Evolutionary conservation across 2,888 invertebrate species (phyloP), one percentile per base, ranked within the genome.

Genomic region (Phoronis australis): DNA sequence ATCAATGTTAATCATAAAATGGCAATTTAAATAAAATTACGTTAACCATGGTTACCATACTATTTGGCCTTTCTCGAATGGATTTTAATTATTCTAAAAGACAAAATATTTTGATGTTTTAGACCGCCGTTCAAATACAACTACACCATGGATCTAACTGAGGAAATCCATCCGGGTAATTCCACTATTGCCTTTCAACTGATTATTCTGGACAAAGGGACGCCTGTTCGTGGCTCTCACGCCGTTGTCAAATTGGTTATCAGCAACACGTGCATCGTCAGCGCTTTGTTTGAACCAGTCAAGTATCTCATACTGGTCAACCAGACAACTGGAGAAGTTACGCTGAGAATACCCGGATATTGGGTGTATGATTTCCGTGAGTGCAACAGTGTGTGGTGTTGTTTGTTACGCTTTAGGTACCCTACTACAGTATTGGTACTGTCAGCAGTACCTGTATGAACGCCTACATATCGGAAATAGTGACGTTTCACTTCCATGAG

Each of bases 191-290:
- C 47, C 15, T 64, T 66, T 54, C 50, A 55, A 18, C 52, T 64
- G 26, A 59, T 62, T 12, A 65, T 64, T 18, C 54, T 64, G 24
- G 68, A 69, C 49, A 55, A 60, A n/a, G 65, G 65, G 3, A 55
- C 48, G 6, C 61, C 67, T 6, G 51, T 54, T 2, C 52, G 60
- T 3, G 69, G 69, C 15, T 51, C 60, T 9, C 44, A 44, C 1
- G 65, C 63, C n/a, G 43, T 53, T 9, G 54, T 66, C 5, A 55
- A 52, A 31, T 46, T 68, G 21, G 57, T 55, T 2, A 47, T 68
- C 4, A 64, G 61, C 43, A 69, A 66, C 58, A 65, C 65, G 2
- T 69, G 69, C 47, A 58, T 69, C 9, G 40, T 68, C 21, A 60
- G 58, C 41, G 64, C 62, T 9, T 49, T 61, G 23, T 65, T 52